Conservation (phyloP, 2,888 invertebrate genomes). For the Ophioninae sp. region DNA sequence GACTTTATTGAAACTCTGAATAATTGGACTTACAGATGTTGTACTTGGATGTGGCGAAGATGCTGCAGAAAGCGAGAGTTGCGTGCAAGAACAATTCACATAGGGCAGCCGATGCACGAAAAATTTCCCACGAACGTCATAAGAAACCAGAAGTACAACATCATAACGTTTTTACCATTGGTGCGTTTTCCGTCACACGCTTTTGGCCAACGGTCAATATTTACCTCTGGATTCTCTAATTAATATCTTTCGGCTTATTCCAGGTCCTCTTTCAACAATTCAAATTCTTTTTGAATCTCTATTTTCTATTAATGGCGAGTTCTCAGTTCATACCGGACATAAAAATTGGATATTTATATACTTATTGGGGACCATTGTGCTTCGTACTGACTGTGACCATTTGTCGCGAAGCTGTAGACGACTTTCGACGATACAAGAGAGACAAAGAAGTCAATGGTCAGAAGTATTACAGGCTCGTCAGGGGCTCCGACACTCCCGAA, state of each 20-base stretch:
- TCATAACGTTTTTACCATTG: slow-evolving; percentile 93
- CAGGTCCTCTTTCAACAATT: slow-evolving; percentile 99
- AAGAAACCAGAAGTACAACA: slow-evolving; percentile 98
- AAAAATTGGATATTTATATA: slow-evolving; percentile 97
- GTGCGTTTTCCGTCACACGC: slow-evolving; percentile 70
- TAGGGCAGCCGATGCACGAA: slow-evolving; percentile 89
- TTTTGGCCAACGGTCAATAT: not conserved
- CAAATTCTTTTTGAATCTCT: slow-evolving; percentile 98
- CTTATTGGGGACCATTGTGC: slow-evolving; percentile 99
- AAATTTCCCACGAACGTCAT: slow-evolving; percentile 98
- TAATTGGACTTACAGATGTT: slow-evolving; percentile 85
- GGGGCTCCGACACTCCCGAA: slow-evolving; percentile 85
- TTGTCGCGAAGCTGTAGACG: slow-evolving; percentile 98
- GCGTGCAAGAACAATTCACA: slow-evolving; percentile 88
- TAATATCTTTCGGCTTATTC: slow-evolving; percentile 63
- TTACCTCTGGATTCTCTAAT: not conserved
- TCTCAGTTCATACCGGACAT: slow-evolving; percentile 99
- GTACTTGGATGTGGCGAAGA: slow-evolving; percentile 88
- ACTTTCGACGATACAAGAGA: slow-evolving; percentile 91
- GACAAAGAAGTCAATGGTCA: slow-evolving; percentile 98
- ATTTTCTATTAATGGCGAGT: slow-evolving; percentile 98
- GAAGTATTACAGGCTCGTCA: slow-evolving; percentile 92
- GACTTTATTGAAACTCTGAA: slow-evolving; percentile 5
- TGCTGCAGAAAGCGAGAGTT: slow-evolving; percentile 89
- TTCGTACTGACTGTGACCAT: slow-evolving; percentile 98